phyloP scores from a whole-genome alignment of 64 coral and sea anemone species.

The Porites lutea region DNA sequence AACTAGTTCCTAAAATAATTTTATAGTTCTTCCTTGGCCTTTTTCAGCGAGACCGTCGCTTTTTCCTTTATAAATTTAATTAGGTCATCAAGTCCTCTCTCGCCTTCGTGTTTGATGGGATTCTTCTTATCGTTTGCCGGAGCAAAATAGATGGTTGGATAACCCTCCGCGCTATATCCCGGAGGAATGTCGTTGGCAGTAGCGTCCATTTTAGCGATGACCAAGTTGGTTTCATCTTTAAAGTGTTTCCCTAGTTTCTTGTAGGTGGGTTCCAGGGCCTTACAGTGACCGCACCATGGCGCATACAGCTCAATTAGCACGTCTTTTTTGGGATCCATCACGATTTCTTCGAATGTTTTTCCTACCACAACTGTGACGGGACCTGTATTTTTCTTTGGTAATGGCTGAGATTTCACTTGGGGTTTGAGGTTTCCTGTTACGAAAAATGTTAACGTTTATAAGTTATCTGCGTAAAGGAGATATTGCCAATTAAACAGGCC shows the following conservation, averaged over 20 bases:
- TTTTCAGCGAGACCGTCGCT: slow-evolving; percentile 73
- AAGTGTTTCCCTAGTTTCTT: slow-evolving; percentile 96
- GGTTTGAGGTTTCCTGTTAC: slow-evolving; percentile 86
- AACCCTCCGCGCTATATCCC: slow-evolving; percentile 81
- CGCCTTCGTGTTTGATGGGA: slow-evolving; percentile 88
- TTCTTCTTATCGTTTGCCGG: slow-evolving; percentile 86
- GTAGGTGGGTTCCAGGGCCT: slow-evolving; percentile 84
- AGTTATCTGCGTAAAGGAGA: background rate
- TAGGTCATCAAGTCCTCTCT: slow-evolving; percentile 84
- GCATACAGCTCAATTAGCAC: slow-evolving; percentile 97
- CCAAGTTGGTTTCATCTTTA: slow-evolving; percentile 76
- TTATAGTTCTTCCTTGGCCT: slow-evolving; percentile 88
- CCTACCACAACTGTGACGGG: slow-evolving; percentile 96
- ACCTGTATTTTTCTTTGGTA: slow-evolving; percentile 86
- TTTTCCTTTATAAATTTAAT: slow-evolving; percentile 89
- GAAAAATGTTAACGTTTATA: background rate
- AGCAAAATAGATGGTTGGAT: slow-evolving; percentile 92
- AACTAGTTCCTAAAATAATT: slow-evolving; percentile 24
- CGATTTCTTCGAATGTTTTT: slow-evolving; percentile 92
- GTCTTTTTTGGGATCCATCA: slow-evolving; percentile 86
- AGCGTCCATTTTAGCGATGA: slow-evolving; percentile 97
- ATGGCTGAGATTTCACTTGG: slow-evolving; percentile 89
- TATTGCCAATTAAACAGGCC: background rate
- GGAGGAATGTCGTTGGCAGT: slow-evolving; percentile 86
- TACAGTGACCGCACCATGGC: slow-evolving; percentile 98